Base-by-base conservation (phyloP, 2,113 vertebrate species). In the Capra hircus region DNA sequence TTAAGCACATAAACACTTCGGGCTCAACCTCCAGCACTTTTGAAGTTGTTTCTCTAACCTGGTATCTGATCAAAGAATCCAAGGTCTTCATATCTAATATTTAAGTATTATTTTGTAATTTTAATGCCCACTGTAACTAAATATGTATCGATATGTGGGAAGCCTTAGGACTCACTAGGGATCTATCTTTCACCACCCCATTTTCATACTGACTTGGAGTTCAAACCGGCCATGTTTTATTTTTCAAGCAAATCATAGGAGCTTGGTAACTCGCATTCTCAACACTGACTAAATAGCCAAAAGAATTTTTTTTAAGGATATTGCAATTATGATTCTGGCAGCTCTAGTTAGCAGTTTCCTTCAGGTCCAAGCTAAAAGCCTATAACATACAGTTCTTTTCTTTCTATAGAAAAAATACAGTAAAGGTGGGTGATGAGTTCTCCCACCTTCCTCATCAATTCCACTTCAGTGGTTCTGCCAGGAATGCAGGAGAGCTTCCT, bases 391-490 rank as follows among this genome's bases (percentile, higher is more conserved):
- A 91, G 60, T 8, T 48, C 93, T 98, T 95, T 83, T 33, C 81
- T 28, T 71, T 45, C 2, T 92, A 92, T 2, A 0, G 3, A 97
- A 62, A 74, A 82, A 97, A 98, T 95, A 95, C 74, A 97, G 93
- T 59, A 95, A 25, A 97, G 25, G 82, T 85, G 91, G 87, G 88
- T 92, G 98, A 87, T 36, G 59, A 45, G 33, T 97, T 98, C 95
- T 97, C 60, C 81, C 64, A 55, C 92, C 95, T 96, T 83, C 55
- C 96, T 98, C 98, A 98, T 97, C 98, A 40, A 11, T 97, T 91
- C 87, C 97, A 90, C 97, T 97, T 98, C 98, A n/a, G 36, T 52
- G 95, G 74, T 86, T 96, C 95, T 92, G 91, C 95, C 50, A 93
- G 90, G 77, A 98, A 92, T 36, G 64, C 23, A 48, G 48, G 60